These are phyloP conservation scores for Stratiomys singularior DNA, from an alignment of 2,888 invertebrate species.

Conservation along the genomic window DNA sequence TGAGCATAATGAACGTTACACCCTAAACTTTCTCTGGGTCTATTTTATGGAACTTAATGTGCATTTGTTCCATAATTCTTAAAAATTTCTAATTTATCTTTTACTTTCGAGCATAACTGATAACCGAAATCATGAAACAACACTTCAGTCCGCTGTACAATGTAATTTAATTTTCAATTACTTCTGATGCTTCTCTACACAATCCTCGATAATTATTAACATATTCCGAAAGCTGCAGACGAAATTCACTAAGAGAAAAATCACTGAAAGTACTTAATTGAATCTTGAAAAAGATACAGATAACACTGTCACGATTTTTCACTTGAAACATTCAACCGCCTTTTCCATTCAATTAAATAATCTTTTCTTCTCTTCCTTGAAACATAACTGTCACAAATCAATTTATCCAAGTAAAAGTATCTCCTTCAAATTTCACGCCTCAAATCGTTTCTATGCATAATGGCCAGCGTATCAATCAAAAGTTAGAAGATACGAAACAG, in stretches of 20 bases:
- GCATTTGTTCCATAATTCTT: background rate
- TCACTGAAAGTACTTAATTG: background rate
- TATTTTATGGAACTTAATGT: too few species aligned
- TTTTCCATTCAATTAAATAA: too few species aligned
- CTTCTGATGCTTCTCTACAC: too few species aligned
- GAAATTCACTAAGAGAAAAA: background rate
- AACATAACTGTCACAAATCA: background rate
- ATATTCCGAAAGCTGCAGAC: background rate
- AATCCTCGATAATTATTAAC: background rate
- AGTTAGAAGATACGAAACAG: too few species aligned
- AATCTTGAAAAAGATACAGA: background rate
- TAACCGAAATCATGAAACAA: too few species aligned
- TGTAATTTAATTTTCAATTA: too few species aligned
- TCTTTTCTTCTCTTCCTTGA: too few species aligned
- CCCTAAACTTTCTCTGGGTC: background rate
- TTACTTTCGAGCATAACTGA: background rate
- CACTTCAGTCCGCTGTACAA: too few species aligned
- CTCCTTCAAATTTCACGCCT: constrained; percentile 23
- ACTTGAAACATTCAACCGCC: too few species aligned
- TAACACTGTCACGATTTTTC: background rate
- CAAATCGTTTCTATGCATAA: background rate
- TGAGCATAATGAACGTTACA: background rate
- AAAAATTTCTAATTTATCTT: background rate
- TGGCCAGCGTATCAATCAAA: too few species aligned
- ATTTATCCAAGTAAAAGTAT: constrained; percentile 7